These are phyloP conservation scores for Picathartes gymnocephalus DNA, from an alignment of 2,113 vertebrate genomes.

Conservation along the genomic window DNA sequence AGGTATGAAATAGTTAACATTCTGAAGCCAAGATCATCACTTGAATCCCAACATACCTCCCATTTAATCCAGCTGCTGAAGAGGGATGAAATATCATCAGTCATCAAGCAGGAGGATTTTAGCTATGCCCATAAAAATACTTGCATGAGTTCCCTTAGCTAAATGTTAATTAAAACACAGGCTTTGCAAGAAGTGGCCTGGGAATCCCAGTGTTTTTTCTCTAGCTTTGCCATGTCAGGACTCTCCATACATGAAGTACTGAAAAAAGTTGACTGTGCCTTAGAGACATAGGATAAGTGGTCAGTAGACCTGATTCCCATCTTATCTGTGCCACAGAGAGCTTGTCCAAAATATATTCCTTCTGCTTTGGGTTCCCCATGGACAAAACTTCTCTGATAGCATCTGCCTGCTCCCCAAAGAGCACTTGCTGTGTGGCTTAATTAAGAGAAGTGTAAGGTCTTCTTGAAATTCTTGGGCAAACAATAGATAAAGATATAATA, in stretches of 20 bases:
- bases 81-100: background rate
- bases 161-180: constrained; percentile 61
- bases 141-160: constrained; percentile 23
- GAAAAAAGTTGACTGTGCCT: background rate
- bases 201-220: constrained; percentile 4
- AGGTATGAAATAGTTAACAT: constrained; percentile 28
- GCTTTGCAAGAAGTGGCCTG: constrained; percentile 2
- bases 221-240: background rate
- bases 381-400: background rate
- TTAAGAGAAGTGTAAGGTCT: background rate
- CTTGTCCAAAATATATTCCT: background rate
- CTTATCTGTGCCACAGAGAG: background rate
- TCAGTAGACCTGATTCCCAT: background rate
- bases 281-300: background rate
- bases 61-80: constrained; percentile 52
- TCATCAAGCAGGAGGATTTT: constrained; percentile 37
- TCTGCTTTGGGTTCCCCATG: fast-evolving
- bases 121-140: constrained; percentile 43
- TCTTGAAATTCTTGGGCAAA: background rate
- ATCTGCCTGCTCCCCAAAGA: background rate
- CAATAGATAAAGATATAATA: background rate
- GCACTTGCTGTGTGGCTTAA: background rate
- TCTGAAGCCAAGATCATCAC: background rate
- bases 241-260: background rate
- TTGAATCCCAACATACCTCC: constrained; percentile 30